Percentiles rank a stretch among this genome's conserved stretches.
Conservation (phyloP, 2,113 vertebrate genomes). For the Falco punctatus region DNA sequence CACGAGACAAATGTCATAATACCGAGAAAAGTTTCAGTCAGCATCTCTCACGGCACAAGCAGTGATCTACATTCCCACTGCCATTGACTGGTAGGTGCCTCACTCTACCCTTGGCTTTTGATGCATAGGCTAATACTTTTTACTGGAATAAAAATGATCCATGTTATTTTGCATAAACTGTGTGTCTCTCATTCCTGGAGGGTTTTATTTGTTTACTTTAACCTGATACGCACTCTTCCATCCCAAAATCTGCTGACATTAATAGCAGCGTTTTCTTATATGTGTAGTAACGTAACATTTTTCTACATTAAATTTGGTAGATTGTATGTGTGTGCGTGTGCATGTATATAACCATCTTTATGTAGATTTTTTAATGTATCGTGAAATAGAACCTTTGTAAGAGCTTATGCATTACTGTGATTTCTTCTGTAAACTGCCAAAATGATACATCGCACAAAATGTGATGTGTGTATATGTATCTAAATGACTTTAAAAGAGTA, state of each 20-base stretch:
- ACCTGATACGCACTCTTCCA: background rate
- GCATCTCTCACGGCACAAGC: rapidly evolving
- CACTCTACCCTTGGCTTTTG: background rate
- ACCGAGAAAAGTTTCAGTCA: background rate
- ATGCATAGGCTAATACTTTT: background rate
- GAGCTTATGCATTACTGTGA: background rate
- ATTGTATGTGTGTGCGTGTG: background rate
- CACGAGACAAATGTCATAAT: background rate
- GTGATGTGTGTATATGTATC: background rate
- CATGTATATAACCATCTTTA: background rate
- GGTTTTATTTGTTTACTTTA: background rate
- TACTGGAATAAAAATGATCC: background rate
- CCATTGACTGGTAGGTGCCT: background rate
- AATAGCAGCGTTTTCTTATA: background rate
- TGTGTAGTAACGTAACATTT: background rate
- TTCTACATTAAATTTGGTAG: background rate
- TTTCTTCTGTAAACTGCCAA: background rate
- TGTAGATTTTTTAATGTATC: background rate
- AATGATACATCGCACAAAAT: background rate
- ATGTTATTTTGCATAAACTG: background rate
- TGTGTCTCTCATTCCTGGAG: background rate
- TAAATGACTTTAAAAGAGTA: background rate
- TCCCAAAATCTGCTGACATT: background rate
- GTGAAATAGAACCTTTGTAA: background rate
- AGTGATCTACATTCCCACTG: background rate